These are phyloP conservation scores for Sylvietta virens DNA, from an alignment of 2,113 vertebrate genomes.

Conservation along the genomic window DNA sequence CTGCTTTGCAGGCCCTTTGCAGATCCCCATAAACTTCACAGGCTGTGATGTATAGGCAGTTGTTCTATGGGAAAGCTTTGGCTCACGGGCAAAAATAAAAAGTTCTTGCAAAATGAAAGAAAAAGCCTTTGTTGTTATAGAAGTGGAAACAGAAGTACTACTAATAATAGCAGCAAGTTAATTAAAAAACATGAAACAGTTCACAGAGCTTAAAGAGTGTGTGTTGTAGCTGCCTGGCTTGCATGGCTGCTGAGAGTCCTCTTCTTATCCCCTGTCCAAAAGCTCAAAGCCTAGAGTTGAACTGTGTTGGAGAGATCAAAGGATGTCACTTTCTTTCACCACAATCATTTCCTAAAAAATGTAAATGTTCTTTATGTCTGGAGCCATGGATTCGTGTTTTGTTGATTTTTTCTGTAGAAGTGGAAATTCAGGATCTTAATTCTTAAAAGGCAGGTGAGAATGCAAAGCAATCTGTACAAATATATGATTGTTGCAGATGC, in stretches of 20 bases:
- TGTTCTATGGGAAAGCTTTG: background rate
- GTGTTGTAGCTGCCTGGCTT: background rate
- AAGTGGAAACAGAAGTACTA: conserved; percentile 4
- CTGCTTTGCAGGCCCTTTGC: background rate
- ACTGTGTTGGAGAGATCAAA: background rate
- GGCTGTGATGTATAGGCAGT: background rate
- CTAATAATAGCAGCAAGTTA: background rate
- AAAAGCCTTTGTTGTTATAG: background rate
- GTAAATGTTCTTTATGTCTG: background rate
- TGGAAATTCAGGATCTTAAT: background rate
- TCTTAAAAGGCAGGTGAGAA: background rate
- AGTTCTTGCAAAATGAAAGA: background rate
- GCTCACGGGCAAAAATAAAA: background rate
- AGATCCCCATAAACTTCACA: background rate
- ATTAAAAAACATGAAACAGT: background rate
- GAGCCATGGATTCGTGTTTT: background rate
- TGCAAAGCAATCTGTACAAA: background rate
- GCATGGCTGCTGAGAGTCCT: background rate
- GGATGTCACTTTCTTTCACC: background rate
- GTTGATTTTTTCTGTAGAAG: background rate
- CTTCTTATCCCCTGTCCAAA: background rate
- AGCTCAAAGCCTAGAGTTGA: background rate
- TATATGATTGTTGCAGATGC: background rate
- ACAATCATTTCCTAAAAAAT: background rate
- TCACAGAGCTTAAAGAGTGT: background rate